phyloP scores from a whole-genome alignment of 2,888 invertebrate species.

The Blera fallax region DNA sequence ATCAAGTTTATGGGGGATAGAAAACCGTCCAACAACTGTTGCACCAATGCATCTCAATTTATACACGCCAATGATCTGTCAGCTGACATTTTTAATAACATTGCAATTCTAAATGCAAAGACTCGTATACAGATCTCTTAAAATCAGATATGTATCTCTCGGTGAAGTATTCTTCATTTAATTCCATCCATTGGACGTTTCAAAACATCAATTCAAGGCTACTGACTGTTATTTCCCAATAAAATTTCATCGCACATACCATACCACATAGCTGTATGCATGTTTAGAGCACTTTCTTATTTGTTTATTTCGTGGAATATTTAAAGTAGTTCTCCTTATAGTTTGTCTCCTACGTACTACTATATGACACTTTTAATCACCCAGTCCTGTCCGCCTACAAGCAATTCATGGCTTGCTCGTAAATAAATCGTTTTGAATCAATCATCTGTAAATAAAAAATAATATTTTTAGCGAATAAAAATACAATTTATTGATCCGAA shows the following conservation, averaged over 20 bases:
- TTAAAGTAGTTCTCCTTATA: neutral
- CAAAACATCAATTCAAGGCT: neutral
- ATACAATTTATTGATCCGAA: constrained; percentile 6
- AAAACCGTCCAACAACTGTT: too few species aligned
- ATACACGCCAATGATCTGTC: neutral
- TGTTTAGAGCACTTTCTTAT: neutral
- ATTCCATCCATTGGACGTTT: too few species aligned
- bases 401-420: neutral
- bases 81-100: neutral
- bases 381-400: neutral
- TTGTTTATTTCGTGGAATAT: neutral
- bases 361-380: constrained; percentile 7
- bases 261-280: too few species aligned
- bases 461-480: neutral
- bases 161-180: too few species aligned
- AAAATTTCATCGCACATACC: neutral
- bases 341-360: neutral
- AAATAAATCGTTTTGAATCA: neutral
- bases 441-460: neutral
- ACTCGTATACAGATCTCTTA: neutral
- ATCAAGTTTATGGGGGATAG: too few species aligned
- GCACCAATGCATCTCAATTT: too few species aligned
- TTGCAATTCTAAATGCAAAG: too few species aligned
- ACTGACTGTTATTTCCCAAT: neutral
- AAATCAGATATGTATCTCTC: too few species aligned